phyloP scores from a whole-genome alignment of 2,797 vertebrate genomes.

The Brachyalestes nurse region DNA sequence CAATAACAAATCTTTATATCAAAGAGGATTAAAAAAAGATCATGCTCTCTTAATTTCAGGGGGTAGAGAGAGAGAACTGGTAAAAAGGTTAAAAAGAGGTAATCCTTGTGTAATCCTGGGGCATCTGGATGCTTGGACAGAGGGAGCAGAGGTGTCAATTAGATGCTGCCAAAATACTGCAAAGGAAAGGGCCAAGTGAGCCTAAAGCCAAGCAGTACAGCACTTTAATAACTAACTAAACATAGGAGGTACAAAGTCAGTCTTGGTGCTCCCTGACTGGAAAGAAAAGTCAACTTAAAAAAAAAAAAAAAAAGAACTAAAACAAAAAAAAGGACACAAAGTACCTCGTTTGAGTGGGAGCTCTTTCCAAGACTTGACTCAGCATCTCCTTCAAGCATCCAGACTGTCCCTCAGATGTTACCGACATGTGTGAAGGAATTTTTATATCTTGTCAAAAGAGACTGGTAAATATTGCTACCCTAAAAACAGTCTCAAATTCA shows the following conservation, averaged over 20 bases:
- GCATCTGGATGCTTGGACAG: conserved; percentile 63
- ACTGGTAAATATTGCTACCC: conserved; percentile 80
- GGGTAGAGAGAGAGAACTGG: conserved; percentile 73
- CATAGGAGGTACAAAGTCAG: conserved; percentile 34
- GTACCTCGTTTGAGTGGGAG: conserved; percentile 84
- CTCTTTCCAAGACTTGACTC: conserved; percentile 62
- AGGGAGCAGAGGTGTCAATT: conserved; percentile 68
- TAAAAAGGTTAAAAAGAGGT: conserved; percentile 80
- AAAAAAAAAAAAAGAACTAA: background rate
- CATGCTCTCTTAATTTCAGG: conserved; percentile 77
- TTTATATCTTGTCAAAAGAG: conserved; percentile 73
- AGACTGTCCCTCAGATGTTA: conserved; percentile 66
- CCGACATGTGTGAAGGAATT: conserved; percentile 73
- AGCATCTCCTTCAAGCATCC: conserved; percentile 50
- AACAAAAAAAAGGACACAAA: conserved; percentile 65
- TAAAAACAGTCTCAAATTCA: conserved; percentile 77
- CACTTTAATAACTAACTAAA: conserved; percentile 16
- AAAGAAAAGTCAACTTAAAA: background rate
- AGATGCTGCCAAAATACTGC: conserved; percentile 61
- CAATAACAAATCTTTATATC: conserved; percentile 83
- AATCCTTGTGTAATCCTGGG: conserved; percentile 69
- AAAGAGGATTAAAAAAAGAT: conserved; percentile 78
- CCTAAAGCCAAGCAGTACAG: conserved; percentile 52
- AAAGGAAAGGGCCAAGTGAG: conserved; percentile 62
- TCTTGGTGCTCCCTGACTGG: conserved; percentile 64